phyloP scores from a whole-genome alignment of 2,113 vertebrate species.

The Mormyrus lacerda region DNA sequence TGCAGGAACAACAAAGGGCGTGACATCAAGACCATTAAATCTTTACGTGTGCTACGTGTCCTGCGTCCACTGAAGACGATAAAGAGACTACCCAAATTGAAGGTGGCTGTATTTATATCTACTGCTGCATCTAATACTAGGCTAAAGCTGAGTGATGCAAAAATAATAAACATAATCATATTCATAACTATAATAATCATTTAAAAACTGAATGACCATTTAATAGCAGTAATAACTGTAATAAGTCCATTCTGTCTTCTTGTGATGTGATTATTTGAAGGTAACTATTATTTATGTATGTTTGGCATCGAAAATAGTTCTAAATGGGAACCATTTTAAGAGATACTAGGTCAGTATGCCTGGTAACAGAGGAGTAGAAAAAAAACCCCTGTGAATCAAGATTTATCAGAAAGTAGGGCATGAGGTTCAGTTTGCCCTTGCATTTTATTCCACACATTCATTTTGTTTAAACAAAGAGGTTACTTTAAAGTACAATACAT shows the following conservation, averaged over 20 bases:
- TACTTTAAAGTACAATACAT: not conserved
- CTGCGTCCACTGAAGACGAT: slow-evolving; percentile 97
- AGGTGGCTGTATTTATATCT: slow-evolving; percentile 58
- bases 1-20: slow-evolving; percentile 90
- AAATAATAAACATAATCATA: not conserved
- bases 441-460: not conserved
- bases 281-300: not conserved
- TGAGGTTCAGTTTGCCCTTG: slow-evolving; percentile 3
- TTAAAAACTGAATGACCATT: not conserved
- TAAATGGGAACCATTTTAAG: not conserved
- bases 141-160: not conserved
- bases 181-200: not conserved
- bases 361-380: slow-evolving; percentile 9
- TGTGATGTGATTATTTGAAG: not conserved
- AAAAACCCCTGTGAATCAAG: not conserved
- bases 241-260: not conserved
- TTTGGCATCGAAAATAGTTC: not conserved
- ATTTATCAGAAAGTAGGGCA: not conserved
- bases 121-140: not conserved
- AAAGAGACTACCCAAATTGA: slow-evolving; percentile 94
- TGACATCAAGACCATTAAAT: slow-evolving; percentile 99
- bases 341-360: slow-evolving; percentile 13
- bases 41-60: slow-evolving; percentile 87
- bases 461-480: not conserved
- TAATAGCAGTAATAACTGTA: not conserved